Percentiles rank a stretch among this genome's conserved stretches.
Conservation (phyloP, 2,888 invertebrate species). For the Sphaerophoria rueppellii region DNA sequence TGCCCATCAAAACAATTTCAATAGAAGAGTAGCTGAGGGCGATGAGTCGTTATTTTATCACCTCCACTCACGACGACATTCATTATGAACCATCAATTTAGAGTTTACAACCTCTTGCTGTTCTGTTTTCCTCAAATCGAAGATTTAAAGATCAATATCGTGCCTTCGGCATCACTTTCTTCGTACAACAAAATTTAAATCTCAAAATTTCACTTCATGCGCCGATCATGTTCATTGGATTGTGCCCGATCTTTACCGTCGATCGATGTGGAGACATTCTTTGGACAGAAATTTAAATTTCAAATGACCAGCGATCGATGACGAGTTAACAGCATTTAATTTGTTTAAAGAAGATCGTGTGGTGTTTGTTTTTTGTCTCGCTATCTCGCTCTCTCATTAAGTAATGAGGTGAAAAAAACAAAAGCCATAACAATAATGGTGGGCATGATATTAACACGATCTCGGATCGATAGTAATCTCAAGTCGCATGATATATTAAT, state of each 20-base stretch:
- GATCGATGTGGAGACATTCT: constrained; percentile 8
- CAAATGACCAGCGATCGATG: constrained; percentile 47
- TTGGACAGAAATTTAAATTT: constrained; percentile 64
- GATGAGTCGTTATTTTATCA: constrained; percentile 63
- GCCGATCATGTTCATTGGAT: constrained; percentile 48
- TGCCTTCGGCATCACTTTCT: constrained; percentile 47
- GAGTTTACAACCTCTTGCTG: constrained; percentile 55
- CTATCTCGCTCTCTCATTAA: not conserved
- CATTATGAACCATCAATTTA: constrained; percentile 62
- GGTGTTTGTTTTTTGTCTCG: constrained; percentile 24
- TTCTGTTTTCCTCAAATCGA: not conserved
- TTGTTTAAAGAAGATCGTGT: constrained; percentile 56
- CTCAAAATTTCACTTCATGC: constrained; percentile 6
- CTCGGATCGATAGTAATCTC: constrained; percentile 50
- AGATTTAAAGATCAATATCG: constrained; percentile 47
- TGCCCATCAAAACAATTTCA: constrained; percentile 31
- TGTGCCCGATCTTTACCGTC: constrained; percentile 52
- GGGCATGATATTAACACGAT: constrained; percentile 66
- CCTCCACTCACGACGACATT: constrained; percentile 55
- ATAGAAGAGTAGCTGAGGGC: constrained; percentile 62
- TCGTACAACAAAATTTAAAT: constrained; percentile 4
- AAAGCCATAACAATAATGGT: constrained; percentile 39
- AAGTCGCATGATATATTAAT: constrained; percentile 47
- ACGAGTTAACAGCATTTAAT: constrained; percentile 67
- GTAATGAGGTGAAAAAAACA: constrained; percentile 34